phyloP scores from a whole-genome alignment of 2,797 vertebrate genomes.

The Lutjanus argentimaculatus region DNA sequence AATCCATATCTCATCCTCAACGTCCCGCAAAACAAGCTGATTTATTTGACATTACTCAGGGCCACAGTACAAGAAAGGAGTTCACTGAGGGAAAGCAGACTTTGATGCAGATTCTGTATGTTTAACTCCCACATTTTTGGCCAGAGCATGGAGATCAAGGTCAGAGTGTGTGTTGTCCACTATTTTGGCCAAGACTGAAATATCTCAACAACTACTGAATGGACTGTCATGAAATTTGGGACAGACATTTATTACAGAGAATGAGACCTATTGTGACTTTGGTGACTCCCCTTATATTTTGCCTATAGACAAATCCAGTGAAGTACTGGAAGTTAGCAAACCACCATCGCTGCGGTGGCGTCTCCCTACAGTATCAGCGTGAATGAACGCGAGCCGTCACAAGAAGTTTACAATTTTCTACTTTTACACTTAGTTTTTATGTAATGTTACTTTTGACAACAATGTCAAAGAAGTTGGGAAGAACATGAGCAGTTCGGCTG shows the following conservation, averaged over 20 bases:
- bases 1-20: conserved; percentile 64
- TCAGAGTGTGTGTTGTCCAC: background rate
- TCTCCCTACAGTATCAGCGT: too few relatives aligned
- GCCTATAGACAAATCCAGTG: too few relatives aligned
- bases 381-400: too few relatives aligned
- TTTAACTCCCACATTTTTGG: background rate
- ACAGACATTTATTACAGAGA: background rate
- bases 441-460: too few relatives aligned
- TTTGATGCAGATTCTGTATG: conserved; percentile 22
- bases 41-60: conserved; percentile 58
- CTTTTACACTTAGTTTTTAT: too few relatives aligned
- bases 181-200: background rate
- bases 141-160: background rate
- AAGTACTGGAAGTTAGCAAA: too few relatives aligned
- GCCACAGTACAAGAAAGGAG: conserved; percentile 21
- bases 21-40: conserved; percentile 51
- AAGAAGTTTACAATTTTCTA: too few relatives aligned
- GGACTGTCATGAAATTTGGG: background rate
- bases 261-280: background rate
- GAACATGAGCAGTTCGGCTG: too few relatives aligned
- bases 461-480: too few relatives aligned
- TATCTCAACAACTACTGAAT: background rate
- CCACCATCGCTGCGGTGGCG: too few relatives aligned
- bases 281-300: background rate
- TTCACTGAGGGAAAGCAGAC: conserved; percentile 26